phyloP scores from a whole-genome alignment of 1,140 invertebrate species.

The Drosophila guanche region DNA sequence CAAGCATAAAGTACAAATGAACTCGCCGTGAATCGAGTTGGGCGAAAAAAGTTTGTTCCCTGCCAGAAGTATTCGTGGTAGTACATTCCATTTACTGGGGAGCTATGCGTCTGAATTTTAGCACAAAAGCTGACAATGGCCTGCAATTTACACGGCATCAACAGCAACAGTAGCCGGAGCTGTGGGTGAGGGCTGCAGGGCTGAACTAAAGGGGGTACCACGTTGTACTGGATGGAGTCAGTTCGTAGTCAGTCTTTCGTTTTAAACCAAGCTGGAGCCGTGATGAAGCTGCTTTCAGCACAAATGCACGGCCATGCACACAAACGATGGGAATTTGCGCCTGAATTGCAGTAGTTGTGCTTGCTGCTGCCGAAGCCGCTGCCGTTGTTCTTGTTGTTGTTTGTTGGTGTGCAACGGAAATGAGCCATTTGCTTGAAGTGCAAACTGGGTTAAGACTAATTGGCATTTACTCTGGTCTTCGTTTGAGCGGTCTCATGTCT shows the following conservation, averaged over 20 bases:
- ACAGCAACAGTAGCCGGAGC: constrained; percentile 42
- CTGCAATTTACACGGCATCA: constrained; percentile 71
- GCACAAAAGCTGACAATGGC: constrained; percentile 69
- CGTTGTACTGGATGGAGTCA: constrained; percentile 14
- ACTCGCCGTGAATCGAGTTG: constrained; percentile 40
- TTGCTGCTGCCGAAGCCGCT: constrained; percentile 13
- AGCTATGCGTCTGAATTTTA: constrained; percentile 47
- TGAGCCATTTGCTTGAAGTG: constrained; percentile 78
- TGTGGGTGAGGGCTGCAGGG: not conserved
- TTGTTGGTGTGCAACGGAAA: constrained; percentile 57
- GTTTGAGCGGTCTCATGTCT: constrained; percentile 29
- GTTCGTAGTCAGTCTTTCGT: constrained; percentile 20
- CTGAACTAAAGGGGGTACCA: constrained; percentile 4
- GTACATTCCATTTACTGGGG: constrained; percentile 3
- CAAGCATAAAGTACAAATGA: constrained; percentile 74
- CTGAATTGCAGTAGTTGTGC: constrained; percentile 25
- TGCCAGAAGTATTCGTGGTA: constrained; percentile 3
- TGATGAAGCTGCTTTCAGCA: constrained; percentile 48
- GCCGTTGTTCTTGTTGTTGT: constrained; percentile 26
- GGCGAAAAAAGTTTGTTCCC: constrained; percentile 22
- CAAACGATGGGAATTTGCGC: constrained; percentile 53
- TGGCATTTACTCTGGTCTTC: constrained; percentile 67
- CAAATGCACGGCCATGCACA: constrained; percentile 61
- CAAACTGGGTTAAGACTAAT: constrained; percentile 83
- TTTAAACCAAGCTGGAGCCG: constrained; percentile 26